Conservation (phyloP, 2,113 vertebrate genomes). For the Prinia subflava region DNA sequence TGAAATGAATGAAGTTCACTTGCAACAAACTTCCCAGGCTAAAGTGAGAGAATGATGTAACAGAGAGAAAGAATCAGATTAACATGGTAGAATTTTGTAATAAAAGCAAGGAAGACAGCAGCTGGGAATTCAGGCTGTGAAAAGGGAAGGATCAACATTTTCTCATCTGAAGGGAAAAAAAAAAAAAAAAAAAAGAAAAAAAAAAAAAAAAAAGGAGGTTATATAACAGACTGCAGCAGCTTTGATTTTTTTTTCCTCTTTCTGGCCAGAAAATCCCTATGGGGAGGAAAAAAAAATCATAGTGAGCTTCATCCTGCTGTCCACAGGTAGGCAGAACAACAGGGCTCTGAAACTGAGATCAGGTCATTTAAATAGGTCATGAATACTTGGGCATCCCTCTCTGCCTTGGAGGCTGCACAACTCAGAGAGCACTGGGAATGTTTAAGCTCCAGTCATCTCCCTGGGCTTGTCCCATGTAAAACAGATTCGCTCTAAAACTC, state of each 20-base stretch:
- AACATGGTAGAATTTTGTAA: constrained; percentile 36
- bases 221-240: neutral
- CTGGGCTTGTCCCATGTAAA: neutral
- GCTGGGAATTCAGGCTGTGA: constrained; percentile 47
- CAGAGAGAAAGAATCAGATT: constrained; percentile 49
- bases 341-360: neutral
- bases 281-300: neutral
- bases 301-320: neutral
- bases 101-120: constrained; percentile 13
- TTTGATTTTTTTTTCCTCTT: constrained; percentile 18
- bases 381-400: neutral
- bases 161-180: neutral
- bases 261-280: neutral
- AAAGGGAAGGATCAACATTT: neutral
- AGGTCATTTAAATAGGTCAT: neutral
- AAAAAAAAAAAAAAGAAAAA: no score
- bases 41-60: constrained; percentile 18
- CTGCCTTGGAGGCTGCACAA: neutral
- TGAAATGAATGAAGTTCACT: constrained; percentile 31
- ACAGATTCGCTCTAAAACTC: neutral
- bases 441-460: neutral
- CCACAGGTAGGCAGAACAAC: neutral
- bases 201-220: neutral
- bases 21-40: constrained; percentile 18
- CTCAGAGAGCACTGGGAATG: neutral